Evolutionary conservation across 2,113 vertebrate species (phyloP).

Genomic region (Serranochromis macrocephalus): DNA sequence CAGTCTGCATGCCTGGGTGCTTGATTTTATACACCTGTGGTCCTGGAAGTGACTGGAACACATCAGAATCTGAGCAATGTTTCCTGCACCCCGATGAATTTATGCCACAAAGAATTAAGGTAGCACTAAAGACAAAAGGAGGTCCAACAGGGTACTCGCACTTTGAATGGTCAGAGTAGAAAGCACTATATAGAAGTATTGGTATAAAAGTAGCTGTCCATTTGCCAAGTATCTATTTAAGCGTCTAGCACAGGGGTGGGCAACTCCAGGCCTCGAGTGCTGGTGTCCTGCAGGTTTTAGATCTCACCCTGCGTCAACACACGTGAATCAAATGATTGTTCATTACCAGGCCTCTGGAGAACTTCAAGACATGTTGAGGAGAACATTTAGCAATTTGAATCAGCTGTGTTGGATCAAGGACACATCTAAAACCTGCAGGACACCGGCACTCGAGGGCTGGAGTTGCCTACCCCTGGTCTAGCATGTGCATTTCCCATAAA

Average conservation of each 20-base stretch:
- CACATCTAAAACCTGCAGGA: background rate
- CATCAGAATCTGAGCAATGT: background rate
- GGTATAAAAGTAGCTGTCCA: background rate
- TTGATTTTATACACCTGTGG: background rate
- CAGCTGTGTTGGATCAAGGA: accelerated
- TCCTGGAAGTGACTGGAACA: background rate
- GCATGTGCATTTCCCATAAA: background rate
- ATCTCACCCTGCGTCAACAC: background rate
- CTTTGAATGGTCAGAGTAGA: background rate
- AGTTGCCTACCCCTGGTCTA: background rate
- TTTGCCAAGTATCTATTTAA: background rate
- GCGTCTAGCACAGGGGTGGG: background rate
- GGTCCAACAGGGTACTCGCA: background rate
- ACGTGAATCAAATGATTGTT: accelerated
- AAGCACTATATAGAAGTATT: background rate
- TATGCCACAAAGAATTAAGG: background rate
- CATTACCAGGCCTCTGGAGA: accelerated
- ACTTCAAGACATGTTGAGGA: background rate
- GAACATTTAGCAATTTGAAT: background rate
- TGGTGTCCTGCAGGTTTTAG: background rate
- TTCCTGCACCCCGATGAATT: background rate
- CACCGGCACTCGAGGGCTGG: accelerated
- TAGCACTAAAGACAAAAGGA: background rate
- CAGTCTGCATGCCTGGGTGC: background rate
- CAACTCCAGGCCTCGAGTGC: background rate